Base-by-base conservation (phyloP, 2,113 vertebrate genomes). In the Calyptomena viridis region DNA sequence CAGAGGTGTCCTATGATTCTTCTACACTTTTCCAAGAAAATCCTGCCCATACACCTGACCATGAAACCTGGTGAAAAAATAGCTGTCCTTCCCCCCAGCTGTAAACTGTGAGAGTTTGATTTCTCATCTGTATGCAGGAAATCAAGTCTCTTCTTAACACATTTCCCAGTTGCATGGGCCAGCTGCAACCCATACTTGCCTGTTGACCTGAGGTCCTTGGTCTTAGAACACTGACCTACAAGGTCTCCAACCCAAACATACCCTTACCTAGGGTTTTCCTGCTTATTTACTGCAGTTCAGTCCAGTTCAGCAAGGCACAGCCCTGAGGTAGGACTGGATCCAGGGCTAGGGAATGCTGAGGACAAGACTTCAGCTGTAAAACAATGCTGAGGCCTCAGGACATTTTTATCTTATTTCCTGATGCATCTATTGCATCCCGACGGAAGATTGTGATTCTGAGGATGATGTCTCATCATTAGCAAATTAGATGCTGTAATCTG, bases 401-500 rank as follows among this genome's bases (percentile, higher is more conserved):
- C 53, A 31, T 75, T 92, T 95, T 94, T 60, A 37, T 60, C 76
- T 64, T 69, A 66, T 85, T 95, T 95, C 84, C 87, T 89, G 81
- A 76, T 89, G 84, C 21, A 18, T 35, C 77, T 84, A 37, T 62
- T 68, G 89, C 95, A 69, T 69, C 74, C 33, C 1, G 1, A 68
- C 0, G 4, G 84, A 94, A 96, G 94, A 95, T 85, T 95, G 89
- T 89, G 87, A 95, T 97, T 96, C 95, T 60, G 87, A 93, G 87
- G 93, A 92, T 95, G 94, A 79, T 95, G 94, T 75, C 91, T 95
- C 89, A 84, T 95, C 93, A 95, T 94, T 96, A 97, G 89, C 89
- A 97, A 97, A 96, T 97, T 96, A 95, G 91, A 89, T 87, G 71
- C 66, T 94, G 53, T 95, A 97, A 97, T 96, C 96, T 97, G 91